Percentiles rank a stretch among this genome's conserved stretches.
Conservation (phyloP, 2,113 vertebrate genomes). For the Laticauda laticaudata region DNA sequence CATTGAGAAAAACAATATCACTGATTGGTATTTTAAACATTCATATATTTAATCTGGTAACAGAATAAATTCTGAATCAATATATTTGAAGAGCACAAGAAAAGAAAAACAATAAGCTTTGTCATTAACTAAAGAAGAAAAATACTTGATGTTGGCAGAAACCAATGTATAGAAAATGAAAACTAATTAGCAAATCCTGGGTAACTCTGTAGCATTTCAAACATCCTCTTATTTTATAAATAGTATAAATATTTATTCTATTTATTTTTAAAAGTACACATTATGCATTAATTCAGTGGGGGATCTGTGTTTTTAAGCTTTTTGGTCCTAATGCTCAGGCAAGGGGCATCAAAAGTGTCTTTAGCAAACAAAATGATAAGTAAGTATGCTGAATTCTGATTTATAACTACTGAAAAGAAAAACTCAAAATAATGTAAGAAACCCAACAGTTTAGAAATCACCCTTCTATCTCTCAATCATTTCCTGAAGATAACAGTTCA, state of each 20-base stretch:
- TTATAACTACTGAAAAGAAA: background rate
- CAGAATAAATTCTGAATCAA: background rate
- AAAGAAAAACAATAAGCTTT: background rate
- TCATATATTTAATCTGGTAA: background rate
- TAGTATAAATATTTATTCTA: background rate
- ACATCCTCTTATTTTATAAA: background rate
- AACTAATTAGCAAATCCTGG: background rate
- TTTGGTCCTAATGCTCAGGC: background rate
- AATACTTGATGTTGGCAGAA: rapidly evolving
- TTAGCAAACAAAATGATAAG: background rate
- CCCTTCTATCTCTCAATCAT: background rate
- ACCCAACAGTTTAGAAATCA: background rate
- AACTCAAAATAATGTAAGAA: background rate
- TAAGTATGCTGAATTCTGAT: background rate
- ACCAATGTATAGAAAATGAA: background rate
- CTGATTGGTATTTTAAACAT: background rate
- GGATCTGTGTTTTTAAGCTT: background rate
- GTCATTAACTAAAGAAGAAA: background rate
- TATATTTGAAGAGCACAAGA: background rate
- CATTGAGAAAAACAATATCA: background rate
- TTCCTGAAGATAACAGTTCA: background rate
- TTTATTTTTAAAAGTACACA: background rate
- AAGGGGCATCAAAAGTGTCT: background rate
- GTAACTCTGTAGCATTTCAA: background rate
- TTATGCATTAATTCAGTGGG: background rate